These are phyloP conservation scores for Astreopora myriophthalma DNA, from an alignment of 64 coral and sea anemone species.

Conservation along the genomic window DNA sequence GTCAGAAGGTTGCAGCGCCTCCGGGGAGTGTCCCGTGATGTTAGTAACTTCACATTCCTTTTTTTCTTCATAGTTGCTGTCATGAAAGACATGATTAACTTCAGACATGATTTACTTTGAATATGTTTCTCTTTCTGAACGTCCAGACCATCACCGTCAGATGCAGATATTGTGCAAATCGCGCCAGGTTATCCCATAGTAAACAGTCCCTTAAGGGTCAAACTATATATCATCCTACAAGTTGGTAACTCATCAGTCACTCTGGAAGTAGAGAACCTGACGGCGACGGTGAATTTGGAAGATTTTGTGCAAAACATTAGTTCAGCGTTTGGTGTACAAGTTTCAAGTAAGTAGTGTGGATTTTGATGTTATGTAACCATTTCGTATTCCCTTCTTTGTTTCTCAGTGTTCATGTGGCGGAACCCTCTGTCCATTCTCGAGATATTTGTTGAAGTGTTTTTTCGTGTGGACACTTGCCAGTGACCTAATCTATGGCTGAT, in stretches of 20 bases:
- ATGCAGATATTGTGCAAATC: background rate
- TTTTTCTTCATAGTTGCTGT: too few species aligned
- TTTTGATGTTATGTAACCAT: too few species aligned
- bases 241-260: background rate
- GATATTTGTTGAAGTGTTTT: too few species aligned
- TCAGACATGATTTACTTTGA: too few species aligned
- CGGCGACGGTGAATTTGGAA: background rate
- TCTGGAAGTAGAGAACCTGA: background rate
- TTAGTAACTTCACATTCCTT: background rate
- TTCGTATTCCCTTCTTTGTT: too few species aligned
- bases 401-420: too few species aligned
- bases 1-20: background rate
- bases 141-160: background rate
- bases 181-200: background rate
- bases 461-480: too few species aligned
- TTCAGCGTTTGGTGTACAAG: background rate
- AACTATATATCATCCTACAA: background rate
- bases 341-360: background rate
- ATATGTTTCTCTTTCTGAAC: background rate
- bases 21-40: background rate
- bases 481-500: too few species aligned
- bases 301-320: background rate
- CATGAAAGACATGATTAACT: too few species aligned
- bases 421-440: too few species aligned
- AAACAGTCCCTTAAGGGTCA: background rate